Evolutionary conservation across 2,797 vertebrate species (phyloP).

Genomic region (Luscinia megarhynchos): DNA sequence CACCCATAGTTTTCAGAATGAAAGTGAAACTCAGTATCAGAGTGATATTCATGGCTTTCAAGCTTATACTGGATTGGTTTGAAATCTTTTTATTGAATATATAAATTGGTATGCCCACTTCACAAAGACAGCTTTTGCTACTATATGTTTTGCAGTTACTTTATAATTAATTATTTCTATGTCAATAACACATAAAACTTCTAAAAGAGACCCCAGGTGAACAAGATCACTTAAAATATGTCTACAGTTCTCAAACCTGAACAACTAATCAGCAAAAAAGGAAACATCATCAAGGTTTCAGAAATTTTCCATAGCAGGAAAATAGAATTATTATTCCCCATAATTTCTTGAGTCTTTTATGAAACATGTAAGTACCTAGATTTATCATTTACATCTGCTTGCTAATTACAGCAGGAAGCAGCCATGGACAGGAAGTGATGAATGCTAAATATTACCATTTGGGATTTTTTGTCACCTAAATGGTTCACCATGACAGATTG

Average conservation of each 20-base stretch:
- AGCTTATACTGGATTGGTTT: background rate
- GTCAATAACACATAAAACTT: background rate
- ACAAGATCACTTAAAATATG: background rate
- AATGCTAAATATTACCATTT: background rate
- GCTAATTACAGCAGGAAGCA: background rate
- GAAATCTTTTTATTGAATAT: background rate
- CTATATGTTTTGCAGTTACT: fast-evolving
- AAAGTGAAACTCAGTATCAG: background rate
- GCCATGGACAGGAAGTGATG: background rate
- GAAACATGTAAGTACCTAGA: background rate
- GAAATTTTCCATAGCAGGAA: background rate
- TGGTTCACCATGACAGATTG: background rate
- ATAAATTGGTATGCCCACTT: background rate
- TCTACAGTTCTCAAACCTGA: background rate
- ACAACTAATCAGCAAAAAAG: background rate
- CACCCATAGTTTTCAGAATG: fast-evolving
- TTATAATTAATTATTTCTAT: background rate
- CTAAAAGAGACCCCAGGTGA: background rate
- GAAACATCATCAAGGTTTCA: background rate
- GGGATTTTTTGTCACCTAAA: fast-evolving
- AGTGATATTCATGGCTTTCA: background rate
- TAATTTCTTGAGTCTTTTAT: background rate
- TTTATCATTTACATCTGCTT: background rate
- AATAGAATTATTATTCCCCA: background rate
- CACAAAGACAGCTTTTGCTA: background rate